phyloP scores from a whole-genome alignment of 2,888 invertebrate species.

The Acanthosepion esculentum region DNA sequence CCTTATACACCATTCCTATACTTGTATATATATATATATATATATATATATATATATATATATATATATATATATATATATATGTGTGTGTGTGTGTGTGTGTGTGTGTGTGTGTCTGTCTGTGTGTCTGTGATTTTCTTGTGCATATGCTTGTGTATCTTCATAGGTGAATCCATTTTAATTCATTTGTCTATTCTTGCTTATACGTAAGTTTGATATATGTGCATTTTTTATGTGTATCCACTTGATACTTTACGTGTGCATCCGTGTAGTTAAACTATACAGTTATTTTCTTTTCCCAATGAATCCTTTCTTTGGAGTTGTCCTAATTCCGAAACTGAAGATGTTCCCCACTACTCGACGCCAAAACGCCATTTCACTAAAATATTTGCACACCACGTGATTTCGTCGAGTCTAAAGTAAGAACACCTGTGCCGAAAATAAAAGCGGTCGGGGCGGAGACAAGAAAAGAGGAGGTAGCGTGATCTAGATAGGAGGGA shows the following conservation, averaged over 20 bases:
- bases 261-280: background rate
- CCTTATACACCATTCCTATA: no score
- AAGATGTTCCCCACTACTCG: background rate
- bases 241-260: background rate
- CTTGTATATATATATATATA: no score
- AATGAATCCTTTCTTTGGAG: background rate
- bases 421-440: constrained; percentile 5
- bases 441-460: constrained; percentile 15
- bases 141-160: no score
- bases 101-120: no score
- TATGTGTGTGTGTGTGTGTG: no score
- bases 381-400: background rate
- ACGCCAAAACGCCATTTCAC: background rate
- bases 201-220: no score
- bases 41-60: no score
- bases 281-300: background rate
- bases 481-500: no score
- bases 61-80: no score
- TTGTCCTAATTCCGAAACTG: background rate
- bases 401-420: background rate
- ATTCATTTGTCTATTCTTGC: no score
- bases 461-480: background rate
- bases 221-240: background rate
- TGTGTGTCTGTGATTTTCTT: no score
- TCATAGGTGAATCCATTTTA: no score